Evolutionary conservation across 2,113 vertebrate species (phyloP).

Genomic region (Amblyornis subalaris): DNA sequence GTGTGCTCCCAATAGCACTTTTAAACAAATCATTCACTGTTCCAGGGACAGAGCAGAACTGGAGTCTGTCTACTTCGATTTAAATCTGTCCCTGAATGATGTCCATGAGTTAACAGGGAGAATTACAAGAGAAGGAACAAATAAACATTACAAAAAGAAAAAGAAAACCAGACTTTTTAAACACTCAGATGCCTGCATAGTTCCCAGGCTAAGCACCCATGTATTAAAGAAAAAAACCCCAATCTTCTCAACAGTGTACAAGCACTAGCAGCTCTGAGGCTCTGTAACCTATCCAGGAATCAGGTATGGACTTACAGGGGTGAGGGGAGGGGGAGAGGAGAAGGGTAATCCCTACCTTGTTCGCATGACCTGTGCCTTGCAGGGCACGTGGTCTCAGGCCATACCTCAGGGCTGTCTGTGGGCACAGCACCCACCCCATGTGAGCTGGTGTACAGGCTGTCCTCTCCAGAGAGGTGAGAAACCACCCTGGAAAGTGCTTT

Average conservation of each 20-base stretch:
- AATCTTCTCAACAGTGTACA: neutral
- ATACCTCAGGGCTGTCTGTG: neutral
- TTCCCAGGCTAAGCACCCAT: constrained; percentile 39
- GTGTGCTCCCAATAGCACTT: neutral
- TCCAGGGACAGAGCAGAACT: constrained; percentile 34
- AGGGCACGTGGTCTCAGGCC: fast-evolving
- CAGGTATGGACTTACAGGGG: neutral
- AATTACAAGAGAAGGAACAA: constrained; percentile 55
- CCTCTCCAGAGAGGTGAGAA: neutral
- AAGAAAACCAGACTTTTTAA: constrained; percentile 57
- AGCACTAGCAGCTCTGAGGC: neutral
- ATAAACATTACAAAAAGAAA: constrained; percentile 60
- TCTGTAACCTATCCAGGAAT: neutral
- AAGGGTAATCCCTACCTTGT: neutral
- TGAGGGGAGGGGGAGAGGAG: neutral
- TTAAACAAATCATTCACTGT: constrained; percentile 52
- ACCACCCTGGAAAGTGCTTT: neutral
- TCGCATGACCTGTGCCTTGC: neutral
- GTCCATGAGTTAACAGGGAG: constrained; percentile 42
- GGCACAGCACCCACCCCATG: fast-evolving
- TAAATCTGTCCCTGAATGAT: constrained; percentile 58
- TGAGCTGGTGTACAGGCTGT: neutral
- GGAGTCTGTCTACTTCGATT: constrained; percentile 53
- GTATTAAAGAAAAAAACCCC: neutral
- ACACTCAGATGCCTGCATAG: neutral